Base-by-base conservation (phyloP, 2,888 invertebrate genomes). In the Microctonus hyperodae region DNA sequence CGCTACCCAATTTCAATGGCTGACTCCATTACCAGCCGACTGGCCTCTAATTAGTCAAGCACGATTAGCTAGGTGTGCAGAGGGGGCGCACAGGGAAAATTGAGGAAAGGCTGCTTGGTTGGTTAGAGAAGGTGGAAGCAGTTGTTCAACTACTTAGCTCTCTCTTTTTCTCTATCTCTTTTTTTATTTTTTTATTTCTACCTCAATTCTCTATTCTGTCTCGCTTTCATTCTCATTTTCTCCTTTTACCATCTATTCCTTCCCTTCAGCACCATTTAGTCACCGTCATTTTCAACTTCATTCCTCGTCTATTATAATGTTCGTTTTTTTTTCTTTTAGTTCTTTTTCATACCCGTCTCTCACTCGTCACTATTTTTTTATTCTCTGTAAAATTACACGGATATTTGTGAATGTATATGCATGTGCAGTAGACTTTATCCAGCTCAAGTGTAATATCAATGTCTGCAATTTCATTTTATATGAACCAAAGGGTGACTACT, bases 21-120 rank as follows among this genome's bases (percentile, higher is more conserved):
- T 76, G 78, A 79, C 77, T 79, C 78, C 77, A 80, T 82, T 81
- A 79, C 76, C 76, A 78, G 76, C 70, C 74, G 77, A 79, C 79
- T 78, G 76, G 73, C 76, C 79, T 79, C 79, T 82, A 81, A 82
- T 82, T 82, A 81, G 79, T 78, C 78, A 78, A 75, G 78, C 79
- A 77, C 79, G 78, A 80, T 81, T 81, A 80, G 78, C 71, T 74
- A 66, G 70, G 69, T 72, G 69, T 68, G 65, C 59, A 70, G 68
- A 64, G 63, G 61, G 69, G 64, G n/a, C n/a, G n/a, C n/a, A n/a
- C n/a, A 28, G 3, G 28, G 28, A 28, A 44, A 44, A 44, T 44
- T 44, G 67, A 65, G 57, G 65, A 56, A 60, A 64, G 69, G 71
- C 66, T 51, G 70, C 66, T 72, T 69, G 68, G 69, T 65, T 59